These are phyloP conservation scores for Malurus elegans DNA, from an alignment of 2,113 vertebrate species.

Conservation along the genomic window DNA sequence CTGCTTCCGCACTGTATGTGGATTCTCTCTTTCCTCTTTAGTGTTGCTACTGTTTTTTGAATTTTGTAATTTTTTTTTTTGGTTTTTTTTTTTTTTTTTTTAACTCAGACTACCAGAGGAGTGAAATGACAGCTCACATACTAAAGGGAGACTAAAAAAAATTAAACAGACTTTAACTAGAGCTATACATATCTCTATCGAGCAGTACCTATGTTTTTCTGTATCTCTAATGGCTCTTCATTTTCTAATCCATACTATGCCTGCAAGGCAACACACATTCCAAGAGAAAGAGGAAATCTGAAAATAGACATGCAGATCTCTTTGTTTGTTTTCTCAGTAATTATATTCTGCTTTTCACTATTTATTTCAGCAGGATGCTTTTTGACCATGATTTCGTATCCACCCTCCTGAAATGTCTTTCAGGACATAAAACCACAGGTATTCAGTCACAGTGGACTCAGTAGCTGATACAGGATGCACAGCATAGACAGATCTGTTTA, in stretches of 20 bases:
- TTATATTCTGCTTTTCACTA: not conserved
- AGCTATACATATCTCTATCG: not conserved
- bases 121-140: not conserved
- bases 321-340: not conserved
- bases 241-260: not conserved
- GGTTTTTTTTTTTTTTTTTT: not conserved
- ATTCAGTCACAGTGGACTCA: not conserved
- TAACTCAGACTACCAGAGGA: not conserved
- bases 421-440: not conserved
- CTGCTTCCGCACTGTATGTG: accelerated
- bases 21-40: not conserved
- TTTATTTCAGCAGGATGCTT: not conserved
- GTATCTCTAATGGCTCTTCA: not conserved
- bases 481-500: not conserved
- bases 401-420: not conserved
- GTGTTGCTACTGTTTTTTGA: not conserved
- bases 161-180: not conserved
- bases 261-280: not conserved
- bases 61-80: not conserved
- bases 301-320: not conserved
- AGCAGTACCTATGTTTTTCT: not conserved
- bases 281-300: not conserved
- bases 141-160: not conserved
- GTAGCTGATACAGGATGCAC: not conserved
- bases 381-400: not conserved